These are phyloP conservation scores for Acleris literana DNA, from an alignment of 2,888 invertebrate species.

Conservation along the genomic window DNA sequence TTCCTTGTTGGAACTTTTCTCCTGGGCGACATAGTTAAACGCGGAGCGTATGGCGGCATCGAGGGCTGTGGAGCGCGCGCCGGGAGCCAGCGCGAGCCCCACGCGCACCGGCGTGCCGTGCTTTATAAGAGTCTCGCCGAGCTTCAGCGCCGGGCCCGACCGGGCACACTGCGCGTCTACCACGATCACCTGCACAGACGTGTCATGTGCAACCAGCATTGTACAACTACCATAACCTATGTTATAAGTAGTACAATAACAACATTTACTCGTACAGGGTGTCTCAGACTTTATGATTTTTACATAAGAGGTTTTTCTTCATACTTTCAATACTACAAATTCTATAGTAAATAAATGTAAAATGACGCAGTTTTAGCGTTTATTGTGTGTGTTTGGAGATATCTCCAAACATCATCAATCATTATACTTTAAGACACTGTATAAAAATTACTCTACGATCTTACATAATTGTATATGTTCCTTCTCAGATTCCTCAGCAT, in stretches of 20 bases:
- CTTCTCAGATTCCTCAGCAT: conserved; percentile 95
- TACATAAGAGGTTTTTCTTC: no score
- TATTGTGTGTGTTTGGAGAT: neutral
- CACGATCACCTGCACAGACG: conserved; percentile 86
- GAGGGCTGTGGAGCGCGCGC: conserved; percentile 82
- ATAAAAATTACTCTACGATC: conserved; percentile 41
- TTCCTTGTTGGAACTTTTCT: conserved; percentile 87
- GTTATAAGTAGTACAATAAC: no score
- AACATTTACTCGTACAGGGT: no score
- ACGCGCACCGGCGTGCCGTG: conserved; percentile 96
- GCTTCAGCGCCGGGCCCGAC: conserved; percentile 89
- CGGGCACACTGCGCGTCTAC: conserved; percentile 91
- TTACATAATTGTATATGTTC: conserved; percentile 93
- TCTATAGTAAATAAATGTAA: no score
- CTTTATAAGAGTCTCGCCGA: conserved; percentile 95
- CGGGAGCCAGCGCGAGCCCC: conserved; percentile 91
- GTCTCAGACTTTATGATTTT: no score
- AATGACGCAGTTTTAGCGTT: no score
- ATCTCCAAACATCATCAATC: neutral
- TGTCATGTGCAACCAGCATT: neutral
- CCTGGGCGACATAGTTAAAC: conserved; percentile 94
- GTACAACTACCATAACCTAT: conserved; percentile 31
- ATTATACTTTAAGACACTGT: neutral
- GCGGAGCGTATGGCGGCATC: conserved; percentile 93
- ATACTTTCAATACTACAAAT: no score